Evolutionary conservation across 1,140 invertebrate species (phyloP).

Genomic region (Tenebrio molitor): DNA sequence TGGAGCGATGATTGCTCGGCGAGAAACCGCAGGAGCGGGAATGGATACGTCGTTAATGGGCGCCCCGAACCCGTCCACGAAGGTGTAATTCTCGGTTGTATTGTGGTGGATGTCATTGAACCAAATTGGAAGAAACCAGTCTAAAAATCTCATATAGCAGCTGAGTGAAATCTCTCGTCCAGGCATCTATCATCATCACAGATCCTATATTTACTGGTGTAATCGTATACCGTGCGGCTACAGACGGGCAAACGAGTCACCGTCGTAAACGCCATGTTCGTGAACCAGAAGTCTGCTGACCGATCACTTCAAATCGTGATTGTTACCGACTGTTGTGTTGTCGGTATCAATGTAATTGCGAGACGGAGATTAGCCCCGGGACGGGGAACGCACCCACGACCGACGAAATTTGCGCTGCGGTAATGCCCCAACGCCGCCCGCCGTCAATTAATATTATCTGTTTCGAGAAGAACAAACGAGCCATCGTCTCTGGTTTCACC

Average conservation of each 20-base stretch:
- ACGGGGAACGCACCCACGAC: slow-evolving; percentile 12
- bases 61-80: slow-evolving; percentile 20
- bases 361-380: slow-evolving; percentile 33
- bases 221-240: slow-evolving; percentile 52
- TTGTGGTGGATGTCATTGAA: slow-evolving; percentile 50
- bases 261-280: slow-evolving; percentile 15
- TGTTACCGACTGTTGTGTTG: slow-evolving; percentile 38
- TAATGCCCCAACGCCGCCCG: no score
- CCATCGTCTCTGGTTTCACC: no score
- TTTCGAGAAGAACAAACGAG: no score
- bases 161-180: slow-evolving; percentile 48
- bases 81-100: slow-evolving; percentile 22
- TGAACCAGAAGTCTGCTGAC: slow-evolving; percentile 37
- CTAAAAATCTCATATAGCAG: slow-evolving; percentile 47
- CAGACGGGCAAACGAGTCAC: slow-evolving; percentile 30
- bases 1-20: neutral
- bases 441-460: no score
- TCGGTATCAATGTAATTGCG: slow-evolving; percentile 51
- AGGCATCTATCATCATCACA: slow-evolving; percentile 57
- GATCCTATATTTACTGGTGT: slow-evolving; percentile 54
- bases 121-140: slow-evolving; percentile 52
- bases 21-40: slow-evolving; percentile 22
- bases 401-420: neutral
- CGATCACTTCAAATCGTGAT: slow-evolving; percentile 49
- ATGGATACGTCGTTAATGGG: slow-evolving; percentile 13